Evolutionary conservation across 1,140 invertebrate species (phyloP).

Genomic region (Heliconius melpomene): DNA sequence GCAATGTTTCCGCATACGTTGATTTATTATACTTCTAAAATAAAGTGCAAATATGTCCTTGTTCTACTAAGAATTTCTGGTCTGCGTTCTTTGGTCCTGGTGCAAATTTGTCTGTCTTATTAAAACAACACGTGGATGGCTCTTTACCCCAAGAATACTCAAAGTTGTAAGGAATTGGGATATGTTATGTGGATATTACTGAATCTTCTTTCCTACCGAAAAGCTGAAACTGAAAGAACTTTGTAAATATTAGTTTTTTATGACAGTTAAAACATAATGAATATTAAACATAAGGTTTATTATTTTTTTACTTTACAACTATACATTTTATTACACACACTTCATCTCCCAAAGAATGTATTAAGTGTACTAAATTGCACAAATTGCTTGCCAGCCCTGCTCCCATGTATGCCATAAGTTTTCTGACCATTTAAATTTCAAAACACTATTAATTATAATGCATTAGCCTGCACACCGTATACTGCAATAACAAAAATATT

Average conservation of each 20-base stretch:
- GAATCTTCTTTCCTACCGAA: too few relatives aligned
- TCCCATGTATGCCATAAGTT: conserved; percentile 10
- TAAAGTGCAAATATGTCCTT: too few relatives aligned
- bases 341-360: not conserved
- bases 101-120: too few relatives aligned
- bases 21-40: too few relatives aligned
- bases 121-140: too few relatives aligned
- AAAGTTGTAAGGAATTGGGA: not conserved
- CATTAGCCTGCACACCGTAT: conserved; percentile 10
- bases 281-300: not conserved
- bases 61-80: too few relatives aligned
- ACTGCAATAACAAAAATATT: conserved; percentile 6
- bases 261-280: not conserved
- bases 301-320: not conserved
- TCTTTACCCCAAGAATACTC: too few relatives aligned
- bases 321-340: not conserved
- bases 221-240: not conserved
- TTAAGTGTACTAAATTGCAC: not conserved
- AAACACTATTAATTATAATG: conserved; percentile 4
- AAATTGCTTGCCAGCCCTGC: not conserved
- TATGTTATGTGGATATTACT: not conserved
- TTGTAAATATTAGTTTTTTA: not conserved
- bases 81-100: too few relatives aligned
- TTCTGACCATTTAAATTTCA: conserved; percentile 7
- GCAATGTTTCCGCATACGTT: too few relatives aligned